Conservation (phyloP, 2,113 vertebrate genomes). For the Phaethon lepturus region DNA sequence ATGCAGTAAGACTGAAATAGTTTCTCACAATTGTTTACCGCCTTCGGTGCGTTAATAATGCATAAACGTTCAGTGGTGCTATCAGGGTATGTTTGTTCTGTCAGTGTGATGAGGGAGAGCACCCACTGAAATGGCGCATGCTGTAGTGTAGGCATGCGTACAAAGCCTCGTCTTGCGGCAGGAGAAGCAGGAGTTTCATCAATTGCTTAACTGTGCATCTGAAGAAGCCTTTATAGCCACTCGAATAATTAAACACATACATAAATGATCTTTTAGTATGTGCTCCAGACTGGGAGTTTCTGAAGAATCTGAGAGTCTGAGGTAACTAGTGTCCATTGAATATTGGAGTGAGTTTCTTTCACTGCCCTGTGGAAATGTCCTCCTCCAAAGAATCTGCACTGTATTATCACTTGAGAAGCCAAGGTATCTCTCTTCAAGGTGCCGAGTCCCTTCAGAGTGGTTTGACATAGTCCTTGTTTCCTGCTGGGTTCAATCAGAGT, state of each 20-base stretch:
- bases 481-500: not conserved
- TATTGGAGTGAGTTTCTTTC: not conserved
- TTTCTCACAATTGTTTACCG: not conserved
- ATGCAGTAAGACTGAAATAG: not conserved
- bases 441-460: not conserved
- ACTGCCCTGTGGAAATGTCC: not conserved
- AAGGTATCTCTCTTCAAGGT: not conserved
- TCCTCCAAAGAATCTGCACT: not conserved
- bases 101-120: not conserved
- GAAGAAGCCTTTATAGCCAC: not conserved
- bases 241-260: not conserved
- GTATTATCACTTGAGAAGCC: not conserved
- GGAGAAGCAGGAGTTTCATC: not conserved
- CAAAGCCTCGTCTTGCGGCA: not conserved
- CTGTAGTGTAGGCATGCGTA: accelerated
- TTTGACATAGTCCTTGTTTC: not conserved
- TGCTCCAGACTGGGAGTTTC: not conserved
- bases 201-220: accelerated
- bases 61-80: not conserved
- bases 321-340: no score
- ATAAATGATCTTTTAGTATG: not conserved
- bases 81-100: not conserved
- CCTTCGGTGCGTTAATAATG: not conserved
- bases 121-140: not conserved
- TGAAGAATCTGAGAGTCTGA: not conserved